Percentiles rank a stretch among this genome's conserved stretches.
These are phyloP conservation scores for Drosophila dunni DNA, from an alignment of 1,140 invertebrate species.

Conservation along the genomic window DNA sequence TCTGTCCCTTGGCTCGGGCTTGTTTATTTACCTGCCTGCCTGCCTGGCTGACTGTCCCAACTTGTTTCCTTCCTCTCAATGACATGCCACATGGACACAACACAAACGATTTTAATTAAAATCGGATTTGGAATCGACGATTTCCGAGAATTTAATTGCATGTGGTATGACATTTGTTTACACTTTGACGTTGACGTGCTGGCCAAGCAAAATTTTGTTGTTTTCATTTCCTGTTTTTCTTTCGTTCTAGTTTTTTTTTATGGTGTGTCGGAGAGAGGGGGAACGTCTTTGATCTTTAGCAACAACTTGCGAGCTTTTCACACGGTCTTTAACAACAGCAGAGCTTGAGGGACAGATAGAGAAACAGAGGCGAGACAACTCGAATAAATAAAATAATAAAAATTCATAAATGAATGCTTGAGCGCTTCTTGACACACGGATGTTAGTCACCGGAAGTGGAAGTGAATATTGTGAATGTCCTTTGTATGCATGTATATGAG, in stretches of 20 bases:
- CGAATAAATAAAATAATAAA: slow-evolving; percentile 74
- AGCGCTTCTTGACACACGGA: slow-evolving; percentile 77
- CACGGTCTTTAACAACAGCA: slow-evolving; percentile 31
- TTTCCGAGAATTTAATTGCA: slow-evolving; percentile 75
- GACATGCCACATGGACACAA: slow-evolving; percentile 50
- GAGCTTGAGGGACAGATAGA: background rate
- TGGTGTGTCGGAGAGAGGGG: background rate
- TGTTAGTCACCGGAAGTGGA: slow-evolving; percentile 63
- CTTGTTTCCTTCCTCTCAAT: slow-evolving; percentile 68
- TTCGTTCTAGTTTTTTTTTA: background rate
- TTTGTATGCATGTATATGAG: slow-evolving; percentile 25
- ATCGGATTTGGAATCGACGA: slow-evolving; percentile 77
- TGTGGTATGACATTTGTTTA: slow-evolving; percentile 72
- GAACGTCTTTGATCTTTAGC: slow-evolving; percentile 57
- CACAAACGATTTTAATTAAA: slow-evolving; percentile 79
- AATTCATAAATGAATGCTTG: slow-evolving; percentile 79
- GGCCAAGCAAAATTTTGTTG: background rate
- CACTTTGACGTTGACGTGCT: slow-evolving; percentile 40
- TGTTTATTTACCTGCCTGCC: slow-evolving; percentile 46
- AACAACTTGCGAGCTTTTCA: slow-evolving; percentile 18
- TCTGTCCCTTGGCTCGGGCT: slow-evolving; percentile 7
- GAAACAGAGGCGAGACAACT: slow-evolving; percentile 24
- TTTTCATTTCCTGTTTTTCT: slow-evolving; percentile 6
- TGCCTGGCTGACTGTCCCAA: slow-evolving; percentile 50
- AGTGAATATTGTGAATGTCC: slow-evolving; percentile 20